These are phyloP conservation scores for Epinephelus lanceolatus DNA, from an alignment of 2,113 vertebrate species.

Conservation along the genomic window DNA sequence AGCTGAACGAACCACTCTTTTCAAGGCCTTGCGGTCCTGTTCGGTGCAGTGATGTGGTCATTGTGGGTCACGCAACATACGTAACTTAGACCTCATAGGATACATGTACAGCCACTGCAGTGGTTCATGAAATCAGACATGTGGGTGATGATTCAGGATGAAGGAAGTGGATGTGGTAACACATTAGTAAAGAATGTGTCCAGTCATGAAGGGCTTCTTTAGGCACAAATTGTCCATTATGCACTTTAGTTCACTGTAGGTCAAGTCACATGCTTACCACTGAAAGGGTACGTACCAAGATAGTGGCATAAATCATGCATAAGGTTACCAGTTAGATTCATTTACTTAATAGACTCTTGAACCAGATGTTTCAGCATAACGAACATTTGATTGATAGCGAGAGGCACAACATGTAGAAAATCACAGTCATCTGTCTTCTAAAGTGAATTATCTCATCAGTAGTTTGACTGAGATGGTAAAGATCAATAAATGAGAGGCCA, in stretches of 20 bases:
- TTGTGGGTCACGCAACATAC: neutral
- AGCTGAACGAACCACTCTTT: too few relatives aligned
- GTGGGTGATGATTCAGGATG: neutral
- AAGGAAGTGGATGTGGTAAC: conserved; percentile 44
- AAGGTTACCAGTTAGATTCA: conserved; percentile 14
- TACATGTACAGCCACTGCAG: conserved; percentile 11
- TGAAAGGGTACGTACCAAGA: conserved; percentile 2
- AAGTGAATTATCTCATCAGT: neutral
- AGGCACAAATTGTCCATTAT: conserved; percentile 42
- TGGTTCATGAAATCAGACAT: conserved; percentile 21
- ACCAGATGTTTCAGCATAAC: neutral
- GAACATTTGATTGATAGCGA: neutral
- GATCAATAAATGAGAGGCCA: neutral
- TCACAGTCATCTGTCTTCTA: neutral
- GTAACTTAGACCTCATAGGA: neutral
- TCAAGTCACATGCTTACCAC: conserved; percentile 34
- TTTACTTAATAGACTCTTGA: neutral
- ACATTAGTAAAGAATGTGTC: conserved; percentile 1
- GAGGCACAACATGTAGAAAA: neutral
- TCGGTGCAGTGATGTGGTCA: neutral
- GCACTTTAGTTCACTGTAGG: conserved; percentile 27
- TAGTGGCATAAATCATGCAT: conserved; percentile 48
- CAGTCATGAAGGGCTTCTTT: conserved; percentile 23
- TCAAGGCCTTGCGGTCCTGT: too few relatives aligned
- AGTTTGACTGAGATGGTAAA: neutral